Conservation (phyloP, 2,888 invertebrate species). For the Dexiosoma caninum region DNA sequence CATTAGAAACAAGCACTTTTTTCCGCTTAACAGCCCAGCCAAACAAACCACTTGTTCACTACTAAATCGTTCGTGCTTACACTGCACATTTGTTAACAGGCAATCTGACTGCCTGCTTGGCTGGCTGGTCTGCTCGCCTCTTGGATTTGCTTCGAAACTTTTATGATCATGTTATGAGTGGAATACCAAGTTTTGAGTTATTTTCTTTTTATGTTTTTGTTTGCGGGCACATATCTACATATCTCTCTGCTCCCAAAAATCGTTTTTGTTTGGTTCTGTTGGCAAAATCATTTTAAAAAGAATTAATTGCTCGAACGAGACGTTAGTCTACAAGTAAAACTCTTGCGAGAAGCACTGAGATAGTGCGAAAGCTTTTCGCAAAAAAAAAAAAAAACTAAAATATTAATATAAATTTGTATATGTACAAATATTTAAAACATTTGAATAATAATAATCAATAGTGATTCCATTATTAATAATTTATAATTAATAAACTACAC, state of each 20-base stretch:
- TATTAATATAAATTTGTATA: too few species aligned
- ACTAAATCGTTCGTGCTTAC: neutral
- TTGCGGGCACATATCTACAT: neutral
- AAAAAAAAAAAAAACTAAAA: neutral
- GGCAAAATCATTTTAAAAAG: slow-evolving; percentile 42
- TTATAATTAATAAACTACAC: neutral
- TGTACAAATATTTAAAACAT: neutral
- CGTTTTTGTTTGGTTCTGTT: slow-evolving; percentile 25
- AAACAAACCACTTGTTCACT: neutral
- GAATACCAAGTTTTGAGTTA: slow-evolving; percentile 32
- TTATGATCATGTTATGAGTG: slow-evolving; percentile 34
- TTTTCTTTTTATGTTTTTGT: slow-evolving; percentile 1
- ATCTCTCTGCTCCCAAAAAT: slow-evolving; percentile 38
- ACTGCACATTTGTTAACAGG: neutral
- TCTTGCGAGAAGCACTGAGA: slow-evolving; percentile 17
- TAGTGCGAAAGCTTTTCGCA: neutral
- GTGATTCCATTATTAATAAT: neutral
- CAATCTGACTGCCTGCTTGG: too few species aligned
- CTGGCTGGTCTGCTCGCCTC: neutral
- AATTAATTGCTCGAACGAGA: slow-evolving; percentile 36
- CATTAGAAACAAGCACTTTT: slow-evolving; percentile 24
- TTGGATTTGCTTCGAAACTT: slow-evolving; percentile 3
- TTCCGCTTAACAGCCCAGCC: slow-evolving; percentile 12
- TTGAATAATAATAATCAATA: neutral
- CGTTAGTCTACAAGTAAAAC: slow-evolving; percentile 29